Evolutionary conservation across 2,888 invertebrate species (phyloP), one percentile per base, ranked within the genome.

Genomic region (Napeogenes sylphis): DNA sequence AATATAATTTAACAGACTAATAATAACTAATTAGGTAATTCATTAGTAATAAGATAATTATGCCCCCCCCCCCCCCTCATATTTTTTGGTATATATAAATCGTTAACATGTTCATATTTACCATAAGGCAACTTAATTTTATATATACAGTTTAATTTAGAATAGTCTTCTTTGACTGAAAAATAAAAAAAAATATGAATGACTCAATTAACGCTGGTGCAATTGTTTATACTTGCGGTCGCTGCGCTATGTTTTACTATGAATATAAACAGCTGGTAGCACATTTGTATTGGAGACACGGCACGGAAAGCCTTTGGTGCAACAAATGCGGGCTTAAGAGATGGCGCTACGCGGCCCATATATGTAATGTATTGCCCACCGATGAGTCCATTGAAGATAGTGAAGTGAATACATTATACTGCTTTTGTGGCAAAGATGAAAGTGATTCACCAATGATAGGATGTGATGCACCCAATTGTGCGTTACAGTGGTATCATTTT

Each of bases 221-320:
- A 42, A 59, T 64, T 55, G 71, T 63, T 38, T 75, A 77, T 71
- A 75, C 73, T 13, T 87, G 87, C 67, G 80, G 78, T 21, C 71
- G 74, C 46, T 87, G 87, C 59, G 67, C 71, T 4, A 76, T 81
- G 74, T 71, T 73, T 53, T 87, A 82, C 68, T 69, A 70, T 4
- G 76, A 80, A 33, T 86, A 85, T 68, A 80, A 82, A 62, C 74
- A 71, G 38, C 73, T 88, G 45, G 64, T 87, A 4, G 83, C 82
- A 64, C 87, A 88, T 69, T 68, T 88, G 33, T 87, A 80, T 67
- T 87, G 85, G 85, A 75, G 81, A 5, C 87, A 87, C 63, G 87
- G 85, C 4, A 87, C 85, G 0, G 84, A 86, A 67, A 85, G 84
- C 59, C 55, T 66, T 6, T 71, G 67, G 68, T 88, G 87, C 68